phyloP scores from a whole-genome alignment of 2,888 invertebrate genomes.

The Cosmia trapezina region DNA sequence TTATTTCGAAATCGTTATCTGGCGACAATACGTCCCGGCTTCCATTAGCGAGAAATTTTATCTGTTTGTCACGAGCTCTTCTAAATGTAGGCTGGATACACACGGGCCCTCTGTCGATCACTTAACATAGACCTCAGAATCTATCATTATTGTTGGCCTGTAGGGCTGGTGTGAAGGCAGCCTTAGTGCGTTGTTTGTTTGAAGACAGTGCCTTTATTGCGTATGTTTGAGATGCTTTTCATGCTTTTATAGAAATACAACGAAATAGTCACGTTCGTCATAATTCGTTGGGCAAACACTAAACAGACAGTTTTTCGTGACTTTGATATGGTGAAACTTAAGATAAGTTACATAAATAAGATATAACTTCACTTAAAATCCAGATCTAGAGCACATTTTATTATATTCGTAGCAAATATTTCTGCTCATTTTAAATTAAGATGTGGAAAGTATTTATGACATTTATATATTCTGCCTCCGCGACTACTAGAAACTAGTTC shows the following conservation, averaged over 20 bases:
- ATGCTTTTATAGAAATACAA: constrained; percentile 72
- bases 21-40: constrained; percentile 66
- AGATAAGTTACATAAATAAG: constrained; percentile 34
- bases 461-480: constrained; percentile 40
- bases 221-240: constrained; percentile 70
- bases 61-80: constrained; percentile 80
- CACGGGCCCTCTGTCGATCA: constrained; percentile 69
- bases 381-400: constrained; percentile 27
- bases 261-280: constrained; percentile 63
- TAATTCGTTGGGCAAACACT: constrained; percentile 58
- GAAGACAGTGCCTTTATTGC: constrained; percentile 66
- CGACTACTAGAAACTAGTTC: constrained; percentile 54
- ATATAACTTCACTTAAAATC: constrained; percentile 12
- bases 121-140: constrained; percentile 67
- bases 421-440: constrained; percentile 29
- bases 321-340: constrained; percentile 12
- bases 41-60: constrained; percentile 82
- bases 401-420: constrained; percentile 26
- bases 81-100: constrained; percentile 68
- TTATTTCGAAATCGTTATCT: constrained; percentile 79
- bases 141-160: constrained; percentile 56
- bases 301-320: constrained; percentile 57
- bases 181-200: constrained; percentile 69
- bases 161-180: constrained; percentile 64
- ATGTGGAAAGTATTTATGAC: constrained; percentile 21